Evolutionary conservation across 2,797 vertebrate genomes (phyloP), one percentile per base, ranked within the genome.

Genomic region (Parauchenoglanis punctatus): DNA sequence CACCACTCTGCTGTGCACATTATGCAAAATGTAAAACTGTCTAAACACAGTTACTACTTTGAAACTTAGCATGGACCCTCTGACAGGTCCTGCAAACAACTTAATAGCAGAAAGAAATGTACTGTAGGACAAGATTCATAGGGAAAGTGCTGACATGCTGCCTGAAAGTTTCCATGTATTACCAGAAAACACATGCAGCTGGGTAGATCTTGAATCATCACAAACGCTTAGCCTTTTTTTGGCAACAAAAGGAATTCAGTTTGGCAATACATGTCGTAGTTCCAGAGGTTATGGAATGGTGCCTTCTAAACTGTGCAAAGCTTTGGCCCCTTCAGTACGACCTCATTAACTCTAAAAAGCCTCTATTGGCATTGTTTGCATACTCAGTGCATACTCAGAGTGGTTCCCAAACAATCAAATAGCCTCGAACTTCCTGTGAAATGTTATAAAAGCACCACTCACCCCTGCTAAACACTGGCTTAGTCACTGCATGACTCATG

Each of bases 401-500:
- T 68, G 81, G 77, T 88, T 88, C 75, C 20, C 85, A 87, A 81
- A 84, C 81, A 87, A 52, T 61, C 83, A 82, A 84, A 67, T 84
- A 59, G 65, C 82, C 83, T 78, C 90, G 88, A 31, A 85, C 85
- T 85, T 91, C 88, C 85, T 84, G 85, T 86, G 35, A 85, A 78
- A 77, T 35, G 40, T 7, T 77, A 52, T 81, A 87, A 86, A 86
- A 85, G 52, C 73, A n/a, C 56, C 63, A 81, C 52, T 46, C 1
- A 3, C 58, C 59, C 28, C 76, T 84, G 49, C 78, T 58, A 59
- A 90, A 90, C 85, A 81, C 65, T 85, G 81, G 31, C 81, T 91
- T 89, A 90, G 76, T 90, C 90, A 89, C 56, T 85, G 68, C 77
- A 77, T 91, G 87, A 90, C 81, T 91, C 87, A 85, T 49, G 54